These are phyloP conservation scores for Terrapene triunguis DNA, from an alignment of 2,113 vertebrate genomes.

Conservation along the genomic window DNA sequence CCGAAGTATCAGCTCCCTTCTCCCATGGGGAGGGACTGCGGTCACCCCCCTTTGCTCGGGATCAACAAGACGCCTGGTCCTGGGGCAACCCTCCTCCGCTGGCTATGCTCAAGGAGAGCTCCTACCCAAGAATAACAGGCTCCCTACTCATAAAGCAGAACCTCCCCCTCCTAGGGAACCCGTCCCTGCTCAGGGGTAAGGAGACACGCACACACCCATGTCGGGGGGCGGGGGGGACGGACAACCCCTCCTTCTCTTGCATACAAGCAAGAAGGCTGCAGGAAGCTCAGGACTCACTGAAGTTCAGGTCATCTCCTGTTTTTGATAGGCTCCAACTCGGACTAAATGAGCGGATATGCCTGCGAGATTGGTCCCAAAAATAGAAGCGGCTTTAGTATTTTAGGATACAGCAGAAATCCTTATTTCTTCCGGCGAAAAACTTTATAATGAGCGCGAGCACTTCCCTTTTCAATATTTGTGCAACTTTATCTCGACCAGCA, in stretches of 20 bases:
- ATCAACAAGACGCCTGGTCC: background rate
- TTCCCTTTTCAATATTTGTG: slow-evolving; percentile 99
- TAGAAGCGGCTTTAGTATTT: slow-evolving; percentile 97
- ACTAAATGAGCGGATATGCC: slow-evolving; percentile 98
- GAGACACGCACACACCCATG: background rate
- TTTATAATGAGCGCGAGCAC: slow-evolving; percentile 96
- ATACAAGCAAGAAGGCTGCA: slow-evolving; percentile 70
- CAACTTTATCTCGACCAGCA: slow-evolving; percentile 98
- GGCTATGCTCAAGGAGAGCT: background rate
- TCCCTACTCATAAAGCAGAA: background rate
- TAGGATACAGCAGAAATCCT: slow-evolving; percentile 97
- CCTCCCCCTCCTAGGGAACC: background rate
- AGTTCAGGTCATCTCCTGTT: slow-evolving; percentile 95
- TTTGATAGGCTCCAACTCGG: slow-evolving; percentile 89
- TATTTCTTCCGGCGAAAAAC: slow-evolving; percentile 98
- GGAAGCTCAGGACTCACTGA: slow-evolving; percentile 81
- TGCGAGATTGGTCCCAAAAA: slow-evolving; percentile 92
- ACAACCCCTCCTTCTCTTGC: slow-evolving; percentile 44
- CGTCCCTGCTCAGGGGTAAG: background rate
- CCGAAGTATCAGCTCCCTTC: background rate
- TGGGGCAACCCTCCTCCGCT: background rate
- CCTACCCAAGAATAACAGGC: background rate
- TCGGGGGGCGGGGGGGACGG: background rate
- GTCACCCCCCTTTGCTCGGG: background rate
- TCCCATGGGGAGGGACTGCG: background rate